These are phyloP conservation scores for Caranx ignobilis DNA, from an alignment of 2,113 vertebrate species.

Conservation along the genomic window DNA sequence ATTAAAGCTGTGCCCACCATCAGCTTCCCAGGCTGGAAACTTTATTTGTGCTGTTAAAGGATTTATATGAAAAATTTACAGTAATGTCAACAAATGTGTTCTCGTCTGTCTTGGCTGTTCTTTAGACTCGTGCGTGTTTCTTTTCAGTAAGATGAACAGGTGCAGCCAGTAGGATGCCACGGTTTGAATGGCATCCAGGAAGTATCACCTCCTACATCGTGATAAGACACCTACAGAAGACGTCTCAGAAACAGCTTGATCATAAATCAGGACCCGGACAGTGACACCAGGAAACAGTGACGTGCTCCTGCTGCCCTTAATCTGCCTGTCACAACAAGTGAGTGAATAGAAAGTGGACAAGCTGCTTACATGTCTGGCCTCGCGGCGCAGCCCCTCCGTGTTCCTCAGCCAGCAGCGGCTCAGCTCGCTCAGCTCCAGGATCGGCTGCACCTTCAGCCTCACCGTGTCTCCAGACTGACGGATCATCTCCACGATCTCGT, in stretches of 20 bases:
- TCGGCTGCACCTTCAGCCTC: slow-evolving; percentile 94
- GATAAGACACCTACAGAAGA: background rate
- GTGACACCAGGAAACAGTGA: background rate
- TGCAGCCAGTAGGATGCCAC: background rate
- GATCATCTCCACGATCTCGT: slow-evolving; percentile 99
- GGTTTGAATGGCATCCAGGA: background rate
- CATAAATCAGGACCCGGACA: background rate
- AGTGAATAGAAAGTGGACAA: background rate
- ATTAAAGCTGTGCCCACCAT: background rate
- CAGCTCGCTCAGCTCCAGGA: slow-evolving; percentile 95
- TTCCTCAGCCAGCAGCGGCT: slow-evolving; percentile 94
- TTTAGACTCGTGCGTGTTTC: too few relatives aligned
- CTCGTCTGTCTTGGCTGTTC: too few relatives aligned
- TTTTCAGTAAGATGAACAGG: too few relatives aligned
- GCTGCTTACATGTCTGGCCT: slow-evolving; percentile 88
- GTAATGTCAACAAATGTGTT: background rate
- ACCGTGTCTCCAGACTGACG: slow-evolving; percentile 95
- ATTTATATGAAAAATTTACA: background rate
- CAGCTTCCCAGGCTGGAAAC: background rate
- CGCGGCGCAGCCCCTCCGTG: slow-evolving; percentile 81
- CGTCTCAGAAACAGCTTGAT: background rate
- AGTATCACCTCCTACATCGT: background rate
- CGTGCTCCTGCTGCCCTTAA: background rate
- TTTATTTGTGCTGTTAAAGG: background rate
- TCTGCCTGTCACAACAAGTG: background rate